phyloP scores from a whole-genome alignment of 2,113 vertebrate species.

The Isichthys henryi region DNA sequence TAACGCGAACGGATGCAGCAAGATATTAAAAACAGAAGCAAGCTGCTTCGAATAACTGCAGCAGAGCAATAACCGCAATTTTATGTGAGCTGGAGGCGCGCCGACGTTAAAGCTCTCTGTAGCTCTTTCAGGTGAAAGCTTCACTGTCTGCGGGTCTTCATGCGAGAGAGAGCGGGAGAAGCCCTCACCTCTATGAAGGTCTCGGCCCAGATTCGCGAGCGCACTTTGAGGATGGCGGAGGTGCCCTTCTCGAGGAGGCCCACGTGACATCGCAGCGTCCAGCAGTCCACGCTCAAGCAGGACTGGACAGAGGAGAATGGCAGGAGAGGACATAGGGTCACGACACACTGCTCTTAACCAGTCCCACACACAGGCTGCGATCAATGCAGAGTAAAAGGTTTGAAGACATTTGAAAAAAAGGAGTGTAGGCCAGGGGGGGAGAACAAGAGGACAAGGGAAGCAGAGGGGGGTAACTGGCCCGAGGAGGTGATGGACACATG shows the following conservation, averaged over 20 bases:
- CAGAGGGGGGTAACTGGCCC: neutral
- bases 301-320: slow-evolving; percentile 50
- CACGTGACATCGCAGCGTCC: slow-evolving; percentile 69
- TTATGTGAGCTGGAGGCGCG: neutral
- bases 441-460: neutral
- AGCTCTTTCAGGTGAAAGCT: neutral
- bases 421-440: neutral
- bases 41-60: neutral
- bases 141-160: neutral
- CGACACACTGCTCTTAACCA: neutral
- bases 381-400: neutral
- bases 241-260: slow-evolving; percentile 68
- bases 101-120: neutral
- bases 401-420: neutral
- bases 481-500: neutral
- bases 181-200: slow-evolving; percentile 72
- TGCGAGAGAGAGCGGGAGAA: neutral
- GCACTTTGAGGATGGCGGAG: slow-evolving; percentile 69
- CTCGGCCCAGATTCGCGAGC: slow-evolving; percentile 75
- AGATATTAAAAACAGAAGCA: neutral
- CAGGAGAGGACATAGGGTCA: neutral
- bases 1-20: neutral
- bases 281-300: slow-evolving; percentile 72
- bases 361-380: neutral
- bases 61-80: neutral